A percentile compares a stretch with the other conserved stretches of the same genome.
Conservation (phyloP, 1,140 invertebrate genomes). For the Meloidogyne floridensis region DNA sequence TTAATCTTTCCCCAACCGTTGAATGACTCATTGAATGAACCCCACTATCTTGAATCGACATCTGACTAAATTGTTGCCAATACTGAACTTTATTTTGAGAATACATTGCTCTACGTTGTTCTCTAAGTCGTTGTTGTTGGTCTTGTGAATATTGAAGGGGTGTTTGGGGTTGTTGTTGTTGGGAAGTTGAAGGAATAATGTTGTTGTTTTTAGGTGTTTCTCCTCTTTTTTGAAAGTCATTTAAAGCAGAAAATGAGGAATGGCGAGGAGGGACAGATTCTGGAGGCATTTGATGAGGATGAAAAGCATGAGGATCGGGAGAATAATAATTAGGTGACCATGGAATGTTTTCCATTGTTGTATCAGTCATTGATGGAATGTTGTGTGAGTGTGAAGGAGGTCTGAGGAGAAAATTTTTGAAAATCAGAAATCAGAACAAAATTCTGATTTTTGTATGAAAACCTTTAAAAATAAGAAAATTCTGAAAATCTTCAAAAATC, state of each 20-base stretch:
- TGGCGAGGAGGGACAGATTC: neutral
- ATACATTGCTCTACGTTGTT: conserved; percentile 18
- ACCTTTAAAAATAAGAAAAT: no score
- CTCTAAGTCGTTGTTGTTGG: neutral
- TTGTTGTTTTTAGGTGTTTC: neutral
- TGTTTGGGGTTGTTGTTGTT: neutral
- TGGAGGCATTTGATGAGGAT: no score
- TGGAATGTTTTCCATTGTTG: neutral
- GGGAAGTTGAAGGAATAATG: neutral
- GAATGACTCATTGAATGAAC: conserved; percentile 43
- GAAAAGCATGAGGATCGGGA: neutral
- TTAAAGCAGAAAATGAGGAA: neutral
- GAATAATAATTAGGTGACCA: neutral
- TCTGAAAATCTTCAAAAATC: no score
- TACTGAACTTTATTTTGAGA: conserved; percentile 37
- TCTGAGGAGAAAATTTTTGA: neutral
- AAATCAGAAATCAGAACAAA: neutral
- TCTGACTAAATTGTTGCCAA: conserved; percentile 33
- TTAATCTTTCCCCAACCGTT: conserved; percentile 19
- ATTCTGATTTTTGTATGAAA: no score
- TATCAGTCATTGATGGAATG: neutral
- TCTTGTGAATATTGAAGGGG: neutral
- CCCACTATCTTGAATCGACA: conserved; percentile 33
- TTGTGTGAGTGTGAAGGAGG: neutral
- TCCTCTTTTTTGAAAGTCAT: neutral